Base-by-base conservation (phyloP, 2,113 vertebrate species). In the Balaeniceps rex region DNA sequence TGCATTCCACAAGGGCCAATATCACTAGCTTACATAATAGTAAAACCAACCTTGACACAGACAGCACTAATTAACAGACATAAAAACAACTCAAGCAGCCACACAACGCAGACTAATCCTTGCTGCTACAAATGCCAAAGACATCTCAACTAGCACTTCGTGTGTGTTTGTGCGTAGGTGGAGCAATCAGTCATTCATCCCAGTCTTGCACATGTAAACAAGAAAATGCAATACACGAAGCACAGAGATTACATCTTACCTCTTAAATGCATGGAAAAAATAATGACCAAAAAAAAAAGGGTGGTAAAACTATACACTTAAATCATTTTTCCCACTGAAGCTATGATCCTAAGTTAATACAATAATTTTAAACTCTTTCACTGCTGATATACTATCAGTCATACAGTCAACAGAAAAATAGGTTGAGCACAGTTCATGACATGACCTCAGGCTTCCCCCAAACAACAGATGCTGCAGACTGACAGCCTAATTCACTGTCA, bases 31-130 rank as follows among this genome's bases (percentile, higher is more conserved):
- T 97, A 96, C 87, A 96, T 97, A 97, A 98, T 52, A 97, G 94
- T 78, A 97, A 83, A 96, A 86, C 82, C 85, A 97, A 95, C 92
- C 93, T 95, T 95, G 96, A 98, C 93, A 97, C 69, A 94, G 93
- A 93, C 96, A 97, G 91, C 85, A 58, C 70, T 97, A 96, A 97
- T 97, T 97, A 97, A 92, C 87, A 96, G 75, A 70, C 79, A 96
- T 77, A 90, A 96, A 97, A 97, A 94, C 94, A 97, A 83, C 84
- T 81, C 80, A 78, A 49, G 85, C 70, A 95, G 91, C 80, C 91
- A 91, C 66, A 58, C 80, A 91, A 83, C 19, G 16, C 68, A 93
- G 71, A 92, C 87, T 95, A 97, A 95, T 95, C 87, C 88, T 72
- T 78, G 85, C 88, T 96, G 90, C 91, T 95, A 90, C 96, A 83